Conservation (phyloP, 2,888 invertebrate species). For the Euphydryas editha region DNA sequence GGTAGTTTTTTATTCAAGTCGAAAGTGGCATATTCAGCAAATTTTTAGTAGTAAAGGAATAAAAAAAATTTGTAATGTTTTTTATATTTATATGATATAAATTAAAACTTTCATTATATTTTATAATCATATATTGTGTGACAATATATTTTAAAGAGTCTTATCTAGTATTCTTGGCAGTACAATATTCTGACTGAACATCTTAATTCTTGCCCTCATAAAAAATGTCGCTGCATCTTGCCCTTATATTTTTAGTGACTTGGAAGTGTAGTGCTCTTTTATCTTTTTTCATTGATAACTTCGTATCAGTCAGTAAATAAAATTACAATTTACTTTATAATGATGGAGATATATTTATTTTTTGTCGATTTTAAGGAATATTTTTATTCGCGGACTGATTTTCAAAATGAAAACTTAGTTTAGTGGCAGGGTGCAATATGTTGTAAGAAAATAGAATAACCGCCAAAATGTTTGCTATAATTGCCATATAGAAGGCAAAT, state of each 20-base stretch:
- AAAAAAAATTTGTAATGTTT: constrained; percentile 38
- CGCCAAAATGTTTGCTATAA: constrained; percentile 40
- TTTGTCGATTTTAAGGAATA: constrained; percentile 29
- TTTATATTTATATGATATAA: constrained; percentile 37
- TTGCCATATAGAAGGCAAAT: constrained; percentile 72
- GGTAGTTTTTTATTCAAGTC: constrained; percentile 36
- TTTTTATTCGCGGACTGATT: constrained; percentile 28
- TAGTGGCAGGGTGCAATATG: constrained; percentile 40
- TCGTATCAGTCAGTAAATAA: constrained; percentile 26
- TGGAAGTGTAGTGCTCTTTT: constrained; percentile 16
- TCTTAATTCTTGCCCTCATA: constrained; percentile 7
- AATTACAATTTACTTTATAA: constrained; percentile 32
- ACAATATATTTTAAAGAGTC: constrained; percentile 39
- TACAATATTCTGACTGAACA: constrained; percentile 28
- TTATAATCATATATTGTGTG: constrained; percentile 41
- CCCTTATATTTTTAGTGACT: constrained; percentile 31
- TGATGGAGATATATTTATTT: constrained; percentile 37
- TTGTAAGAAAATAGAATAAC: constrained; percentile 10
- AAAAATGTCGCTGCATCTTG: constrained; percentile 36
- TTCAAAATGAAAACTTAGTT: constrained; percentile 27
- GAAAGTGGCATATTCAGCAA: constrained; percentile 41
- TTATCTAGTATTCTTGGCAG: constrained; percentile 29
- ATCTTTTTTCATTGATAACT: constrained; percentile 17
- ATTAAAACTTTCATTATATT: constrained; percentile 38
- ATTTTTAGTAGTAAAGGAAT: constrained; percentile 39